A percentile compares a stretch with the other conserved stretches of the same genome.
These are phyloP conservation scores for Caenorhabditis briggsae DNA, from an alignment of 1,140 invertebrate species.

Conservation along the genomic window DNA sequence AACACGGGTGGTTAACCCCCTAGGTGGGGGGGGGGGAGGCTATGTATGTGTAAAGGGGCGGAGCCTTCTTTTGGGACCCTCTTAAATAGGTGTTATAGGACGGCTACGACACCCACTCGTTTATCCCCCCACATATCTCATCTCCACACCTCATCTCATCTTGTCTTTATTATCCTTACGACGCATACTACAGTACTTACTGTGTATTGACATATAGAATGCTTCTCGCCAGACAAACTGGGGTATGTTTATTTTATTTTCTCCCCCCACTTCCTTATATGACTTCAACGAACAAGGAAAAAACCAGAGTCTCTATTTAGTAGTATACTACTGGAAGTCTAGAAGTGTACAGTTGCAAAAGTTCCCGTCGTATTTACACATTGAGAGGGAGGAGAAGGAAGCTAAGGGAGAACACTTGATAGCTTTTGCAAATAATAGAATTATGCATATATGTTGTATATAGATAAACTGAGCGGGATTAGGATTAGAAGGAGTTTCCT, in stretches of 20 bases:
- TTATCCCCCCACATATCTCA: background rate
- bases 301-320: background rate
- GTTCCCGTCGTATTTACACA: conserved; percentile 17
- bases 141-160: background rate
- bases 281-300: background rate
- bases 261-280: no score
- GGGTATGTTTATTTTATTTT: conserved; percentile 54
- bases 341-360: conserved; percentile 22
- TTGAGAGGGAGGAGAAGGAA: no score
- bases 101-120: background rate
- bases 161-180: background rate
- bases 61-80: background rate
- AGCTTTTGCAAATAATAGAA: conserved; percentile 20
- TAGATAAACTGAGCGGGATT: no score
- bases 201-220: background rate
- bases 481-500: no score
- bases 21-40: no score
- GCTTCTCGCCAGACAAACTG: conserved; percentile 39
- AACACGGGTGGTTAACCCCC: background rate
- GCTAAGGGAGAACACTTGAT: background rate
- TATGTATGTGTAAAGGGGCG: background rate
- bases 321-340: background rate
- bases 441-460: background rate
- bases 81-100: conserved; percentile 15
- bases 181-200: background rate